These are phyloP conservation scores for Alauda arvensis DNA, from an alignment of 2,797 vertebrate species.

Conservation along the genomic window DNA sequence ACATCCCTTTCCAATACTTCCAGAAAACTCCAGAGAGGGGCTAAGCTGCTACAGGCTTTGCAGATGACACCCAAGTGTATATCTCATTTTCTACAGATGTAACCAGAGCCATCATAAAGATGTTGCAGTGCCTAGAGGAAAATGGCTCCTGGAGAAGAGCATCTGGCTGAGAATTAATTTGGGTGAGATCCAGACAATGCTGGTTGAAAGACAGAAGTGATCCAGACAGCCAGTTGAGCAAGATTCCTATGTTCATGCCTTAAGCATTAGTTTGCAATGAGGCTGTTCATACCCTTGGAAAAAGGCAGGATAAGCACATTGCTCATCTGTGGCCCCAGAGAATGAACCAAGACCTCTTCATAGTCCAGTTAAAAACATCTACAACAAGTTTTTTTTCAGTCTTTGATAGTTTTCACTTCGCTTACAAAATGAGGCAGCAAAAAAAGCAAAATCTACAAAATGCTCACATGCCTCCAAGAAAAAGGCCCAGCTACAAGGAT, in stretches of 20 bases:
- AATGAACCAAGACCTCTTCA: not conserved
- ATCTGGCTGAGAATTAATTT: constrained; percentile 36
- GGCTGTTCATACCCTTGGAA: not conserved
- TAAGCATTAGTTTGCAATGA: not conserved
- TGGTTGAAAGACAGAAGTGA: constrained; percentile 24
- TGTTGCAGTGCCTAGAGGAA: constrained; percentile 24
- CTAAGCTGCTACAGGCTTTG: constrained; percentile 9
- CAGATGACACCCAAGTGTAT: constrained; percentile 34
- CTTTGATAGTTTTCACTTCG: not conserved
- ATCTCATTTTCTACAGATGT: constrained; percentile 41
- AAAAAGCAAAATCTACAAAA: not conserved
- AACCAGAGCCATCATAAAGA: constrained; percentile 29
- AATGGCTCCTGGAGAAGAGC: constrained; percentile 42
- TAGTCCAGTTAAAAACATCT: not conserved
- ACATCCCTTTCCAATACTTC: not conserved
- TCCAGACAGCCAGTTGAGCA: constrained; percentile 14
- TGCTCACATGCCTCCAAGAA: not conserved
- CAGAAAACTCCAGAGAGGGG: not conserved
- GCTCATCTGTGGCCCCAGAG: not conserved
- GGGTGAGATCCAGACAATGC: constrained; percentile 16
- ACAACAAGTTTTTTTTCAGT: not conserved
- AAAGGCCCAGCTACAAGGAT: not conserved
- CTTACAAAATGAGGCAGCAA: not conserved
- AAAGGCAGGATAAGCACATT: not conserved
- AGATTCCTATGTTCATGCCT: not conserved